Evolutionary conservation across 1,140 invertebrate species (phyloP).

Genomic region (Ips typographus): DNA sequence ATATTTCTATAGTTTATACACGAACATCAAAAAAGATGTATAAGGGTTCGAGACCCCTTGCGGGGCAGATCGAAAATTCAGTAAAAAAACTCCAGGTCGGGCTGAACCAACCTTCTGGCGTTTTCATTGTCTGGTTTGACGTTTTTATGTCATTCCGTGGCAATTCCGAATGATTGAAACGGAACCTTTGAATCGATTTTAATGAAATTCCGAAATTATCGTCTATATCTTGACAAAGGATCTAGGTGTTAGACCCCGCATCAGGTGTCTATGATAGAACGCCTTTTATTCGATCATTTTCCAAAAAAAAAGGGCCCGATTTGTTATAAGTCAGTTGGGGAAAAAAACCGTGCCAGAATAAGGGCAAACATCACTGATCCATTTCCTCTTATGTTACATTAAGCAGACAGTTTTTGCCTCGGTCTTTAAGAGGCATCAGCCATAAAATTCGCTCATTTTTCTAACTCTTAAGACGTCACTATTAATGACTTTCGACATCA

Average conservation of each 20-base stretch:
- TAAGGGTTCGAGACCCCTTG: constrained; percentile 14
- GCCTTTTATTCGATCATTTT: too few relatives aligned
- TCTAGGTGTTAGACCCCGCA: constrained; percentile 3
- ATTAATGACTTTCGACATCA: constrained; percentile 37
- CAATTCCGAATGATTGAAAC: constrained; percentile 23
- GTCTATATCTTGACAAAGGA: constrained; percentile 18
- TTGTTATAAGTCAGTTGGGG: too few relatives aligned
- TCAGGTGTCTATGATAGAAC: constrained; percentile 19
- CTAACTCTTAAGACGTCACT: constrained; percentile 35
- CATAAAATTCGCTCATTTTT: constrained; percentile 38
- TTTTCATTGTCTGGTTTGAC: constrained; percentile 20
- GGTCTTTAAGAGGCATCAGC: constrained; percentile 32
- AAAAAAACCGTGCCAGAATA: neutral
- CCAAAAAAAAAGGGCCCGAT: too few relatives aligned
- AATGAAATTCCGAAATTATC: constrained; percentile 19
- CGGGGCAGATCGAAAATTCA: constrained; percentile 18
- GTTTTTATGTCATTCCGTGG: constrained; percentile 24
- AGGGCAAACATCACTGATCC: constrained; percentile 14
- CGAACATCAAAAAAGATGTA: constrained; percentile 3
- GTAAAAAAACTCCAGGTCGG: constrained; percentile 12
- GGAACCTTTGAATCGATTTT: constrained; percentile 20
- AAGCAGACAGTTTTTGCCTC: constrained; percentile 26
- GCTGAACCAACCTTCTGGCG: constrained; percentile 10
- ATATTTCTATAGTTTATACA: constrained; percentile 1
- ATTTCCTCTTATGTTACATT: constrained; percentile 33